Base-by-base conservation (phyloP, 2,797 vertebrate genomes). In the Hybognathus amarus region DNA sequence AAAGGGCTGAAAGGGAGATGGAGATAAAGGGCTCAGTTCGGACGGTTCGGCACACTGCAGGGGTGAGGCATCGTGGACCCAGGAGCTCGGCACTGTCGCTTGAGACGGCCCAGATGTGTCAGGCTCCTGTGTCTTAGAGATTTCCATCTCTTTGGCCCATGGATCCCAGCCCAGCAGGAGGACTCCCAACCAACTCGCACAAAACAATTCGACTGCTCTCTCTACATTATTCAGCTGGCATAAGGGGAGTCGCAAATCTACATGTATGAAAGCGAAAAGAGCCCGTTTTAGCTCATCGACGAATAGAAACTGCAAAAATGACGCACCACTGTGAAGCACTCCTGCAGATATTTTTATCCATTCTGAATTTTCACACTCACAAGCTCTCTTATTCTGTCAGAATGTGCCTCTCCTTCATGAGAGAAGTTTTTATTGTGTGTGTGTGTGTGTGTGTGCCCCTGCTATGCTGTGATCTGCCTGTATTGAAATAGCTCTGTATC, bases 401-500 rank as follows among this genome's bases (percentile, higher is more conserved):
- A 71, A 63, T 78, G 71, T 38, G 52, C 59, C 52, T 83, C 61
- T 83, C 45, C 73, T 54, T 83, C 50, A 42, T 77, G 73, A 83
- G 74, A 67, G 18, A 71, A 42, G 64, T 77, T 79, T 42, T 75
- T 50, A 50, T 22, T 77, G 76, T 64, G 74, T 9, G 10, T n/a
- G 30, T n/a, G 10, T n/a, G 30, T n/a, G 38, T 61, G 70, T 52
- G 61, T 50, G 69, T 5, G 70, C 61, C 24, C 76, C 79, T 76
- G 71, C 84, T 81, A 74, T 36, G 54, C 80, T 89, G 79, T 86
- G 88, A 89, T 89, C 84, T 85, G 77, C 83, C 76, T 85, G 86
- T 87, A 87, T 86, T 85, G 85, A 81, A 86, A 87, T 88, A 83
- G 80, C 85, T 81, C 45, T 33, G 80, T 85, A 82, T 79, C 85